Conservation (phyloP, 2,113 vertebrate species). For the Morone chrysops region DNA sequence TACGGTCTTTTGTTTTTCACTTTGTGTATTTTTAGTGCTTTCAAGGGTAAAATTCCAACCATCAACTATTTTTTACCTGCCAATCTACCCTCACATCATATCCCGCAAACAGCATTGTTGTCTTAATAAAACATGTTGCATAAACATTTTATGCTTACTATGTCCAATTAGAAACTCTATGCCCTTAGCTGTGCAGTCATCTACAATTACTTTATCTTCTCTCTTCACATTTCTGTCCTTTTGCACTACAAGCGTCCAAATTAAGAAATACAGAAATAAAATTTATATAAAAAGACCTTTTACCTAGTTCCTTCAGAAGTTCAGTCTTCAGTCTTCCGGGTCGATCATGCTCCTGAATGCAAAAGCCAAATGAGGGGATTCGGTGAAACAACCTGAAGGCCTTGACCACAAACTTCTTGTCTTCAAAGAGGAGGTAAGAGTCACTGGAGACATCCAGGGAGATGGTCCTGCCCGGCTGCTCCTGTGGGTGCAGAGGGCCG, state of each 20-base stretch:
- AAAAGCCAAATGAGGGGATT: slow-evolving; percentile 93
- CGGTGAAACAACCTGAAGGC: slow-evolving; percentile 93
- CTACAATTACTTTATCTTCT: background rate
- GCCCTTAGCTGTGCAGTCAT: background rate
- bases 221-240: background rate
- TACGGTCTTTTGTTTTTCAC: no score
- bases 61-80: background rate
- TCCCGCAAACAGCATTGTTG: background rate
- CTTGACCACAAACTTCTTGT: slow-evolving; percentile 86
- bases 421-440: slow-evolving; percentile 87
- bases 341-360: slow-evolving; percentile 88
- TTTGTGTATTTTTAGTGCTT: no score
- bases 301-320: slow-evolving; percentile 90
- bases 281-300: background rate
- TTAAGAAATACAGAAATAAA: no score
- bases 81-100: background rate
- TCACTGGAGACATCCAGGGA: slow-evolving; percentile 78
- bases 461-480: slow-evolving; percentile 81
- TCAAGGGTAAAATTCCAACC: no score
- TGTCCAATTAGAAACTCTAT: background rate
- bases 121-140: background rate
- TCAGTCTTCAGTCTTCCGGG: slow-evolving; percentile 88
- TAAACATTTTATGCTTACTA: background rate
- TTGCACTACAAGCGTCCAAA: no score
- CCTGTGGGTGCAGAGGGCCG: slow-evolving; percentile 80